Evolutionary conservation across 2,797 vertebrate genomes (phyloP), one percentile per base, ranked within the genome.

Genomic region (Rhyacichthys aspro): DNA sequence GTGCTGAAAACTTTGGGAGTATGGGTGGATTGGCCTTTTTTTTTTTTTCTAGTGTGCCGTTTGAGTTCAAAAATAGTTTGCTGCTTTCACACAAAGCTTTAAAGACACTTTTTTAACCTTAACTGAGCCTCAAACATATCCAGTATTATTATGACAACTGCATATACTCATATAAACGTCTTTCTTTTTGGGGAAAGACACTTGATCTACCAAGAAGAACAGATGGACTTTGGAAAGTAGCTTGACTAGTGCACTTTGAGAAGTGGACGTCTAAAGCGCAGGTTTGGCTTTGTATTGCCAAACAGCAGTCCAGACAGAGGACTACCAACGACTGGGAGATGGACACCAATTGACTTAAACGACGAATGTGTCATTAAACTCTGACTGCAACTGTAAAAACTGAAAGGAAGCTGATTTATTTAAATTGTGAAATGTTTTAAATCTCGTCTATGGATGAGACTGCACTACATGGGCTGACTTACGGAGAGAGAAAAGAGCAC

Each of bases 21-120:
- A 55, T 0, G 6, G 49, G 50, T 59, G 78, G 67, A 63, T 64
- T 64, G 43, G 62, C 38, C 61, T 83, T 75, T 70, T 49, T 60
- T 75, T 70, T 49, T 60, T 69, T 72, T 60, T 60, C 57, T 74
- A 60, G 66, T 3, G 49, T 71, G 63, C 68, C 68, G 7, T 28
- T 77, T 72, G 68, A n/a, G 67, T 79, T 75, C 10, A 63, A 59
- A 76, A 82, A 85, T 61, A 74, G 74, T 86, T 85, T 91, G 88
- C 89, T 92, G 90, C 90, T 90, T 92, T 90, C 67, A 81, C 86
- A 70, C 88, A 72, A 88, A 81, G 82, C 87, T 90, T 90, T 83
- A 79, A 86, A 82, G 79, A 91, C 78, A 82, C 72, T 70, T 68
- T 82, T 84, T 81, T 79, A 23, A 82, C 85, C 79, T 85, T 76